These are phyloP conservation scores for Nycticebus coucang DNA, from an alignment of 2,113 vertebrate genomes.

Conservation along the genomic window DNA sequence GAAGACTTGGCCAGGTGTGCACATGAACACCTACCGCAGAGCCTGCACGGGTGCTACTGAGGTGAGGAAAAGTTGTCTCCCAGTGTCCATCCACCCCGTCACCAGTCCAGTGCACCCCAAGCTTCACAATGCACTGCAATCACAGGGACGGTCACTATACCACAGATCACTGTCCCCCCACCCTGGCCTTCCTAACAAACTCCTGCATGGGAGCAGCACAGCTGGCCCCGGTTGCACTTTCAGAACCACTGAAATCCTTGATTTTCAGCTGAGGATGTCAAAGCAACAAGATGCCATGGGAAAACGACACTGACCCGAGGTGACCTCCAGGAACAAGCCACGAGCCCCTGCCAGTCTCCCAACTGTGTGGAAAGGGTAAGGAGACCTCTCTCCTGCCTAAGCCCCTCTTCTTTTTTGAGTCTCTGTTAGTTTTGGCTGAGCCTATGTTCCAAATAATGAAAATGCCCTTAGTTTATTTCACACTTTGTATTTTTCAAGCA, in stretches of 20 bases:
- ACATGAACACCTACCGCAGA: fast-evolving
- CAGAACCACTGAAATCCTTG: not conserved
- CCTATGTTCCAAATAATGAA: too few species aligned
- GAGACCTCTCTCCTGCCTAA: not conserved
- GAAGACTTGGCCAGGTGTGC: fast-evolving
- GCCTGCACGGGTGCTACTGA: fast-evolving
- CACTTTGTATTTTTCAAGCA: not conserved
- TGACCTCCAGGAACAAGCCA: not conserved
- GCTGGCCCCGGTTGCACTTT: not conserved
- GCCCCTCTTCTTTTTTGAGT: not conserved
- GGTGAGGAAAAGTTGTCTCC: not conserved
- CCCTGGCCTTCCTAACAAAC: not conserved
- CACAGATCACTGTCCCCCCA: not conserved
- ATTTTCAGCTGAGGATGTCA: not conserved
- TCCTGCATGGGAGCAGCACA: not conserved
- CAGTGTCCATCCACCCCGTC: not conserved
- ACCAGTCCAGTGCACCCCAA: not conserved
- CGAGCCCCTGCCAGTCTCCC: not conserved
- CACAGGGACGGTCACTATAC: fast-evolving
- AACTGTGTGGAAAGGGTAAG: not conserved
- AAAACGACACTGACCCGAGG: not conserved
- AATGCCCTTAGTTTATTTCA: not conserved
- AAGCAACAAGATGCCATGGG: not conserved
- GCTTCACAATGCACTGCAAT: too few species aligned
- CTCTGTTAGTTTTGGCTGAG: not conserved